A percentile compares a stretch with the other conserved stretches of the same genome.
Conservation (phyloP, 2,888 invertebrate species). For the Diplazon laetatorius region DNA sequence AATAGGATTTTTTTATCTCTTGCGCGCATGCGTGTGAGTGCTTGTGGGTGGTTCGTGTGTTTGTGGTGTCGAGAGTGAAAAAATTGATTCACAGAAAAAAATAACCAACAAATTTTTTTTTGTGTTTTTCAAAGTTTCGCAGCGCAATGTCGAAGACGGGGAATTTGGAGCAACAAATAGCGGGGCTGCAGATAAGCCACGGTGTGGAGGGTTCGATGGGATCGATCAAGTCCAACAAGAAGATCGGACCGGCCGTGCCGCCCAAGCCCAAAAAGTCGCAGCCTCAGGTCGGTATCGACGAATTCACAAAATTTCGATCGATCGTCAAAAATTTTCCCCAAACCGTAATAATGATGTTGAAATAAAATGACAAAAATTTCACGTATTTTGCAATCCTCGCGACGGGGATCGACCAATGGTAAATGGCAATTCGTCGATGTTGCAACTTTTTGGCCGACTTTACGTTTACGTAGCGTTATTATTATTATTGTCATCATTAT, state of each 20-base stretch:
- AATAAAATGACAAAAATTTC: conserved; percentile 36
- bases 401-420: conserved; percentile 51
- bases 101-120: not conserved
- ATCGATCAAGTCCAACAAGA: conserved; percentile 82
- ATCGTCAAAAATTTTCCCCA: no score
- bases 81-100: not conserved
- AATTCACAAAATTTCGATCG: not conserved
- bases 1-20: not conserved
- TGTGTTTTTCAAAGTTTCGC: no score
- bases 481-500: no score
- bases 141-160: conserved; percentile 83
- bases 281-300: conserved; percentile 83
- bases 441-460: not conserved
- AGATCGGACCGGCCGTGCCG: conserved; percentile 91
- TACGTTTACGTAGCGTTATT: not conserved
- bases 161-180: conserved; percentile 88
- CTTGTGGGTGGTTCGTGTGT: not conserved
- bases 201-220: conserved; percentile 79
- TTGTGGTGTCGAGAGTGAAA: not conserved
- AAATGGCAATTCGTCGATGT: conserved; percentile 24
- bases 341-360: no score
- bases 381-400: conserved; percentile 45
- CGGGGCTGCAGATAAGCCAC: conserved; percentile 87
- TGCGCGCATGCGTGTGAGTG: not conserved
- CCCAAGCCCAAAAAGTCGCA: conserved; percentile 89